Conservation (phyloP, 2,888 invertebrate genomes). For the Tortricodes alternella region DNA sequence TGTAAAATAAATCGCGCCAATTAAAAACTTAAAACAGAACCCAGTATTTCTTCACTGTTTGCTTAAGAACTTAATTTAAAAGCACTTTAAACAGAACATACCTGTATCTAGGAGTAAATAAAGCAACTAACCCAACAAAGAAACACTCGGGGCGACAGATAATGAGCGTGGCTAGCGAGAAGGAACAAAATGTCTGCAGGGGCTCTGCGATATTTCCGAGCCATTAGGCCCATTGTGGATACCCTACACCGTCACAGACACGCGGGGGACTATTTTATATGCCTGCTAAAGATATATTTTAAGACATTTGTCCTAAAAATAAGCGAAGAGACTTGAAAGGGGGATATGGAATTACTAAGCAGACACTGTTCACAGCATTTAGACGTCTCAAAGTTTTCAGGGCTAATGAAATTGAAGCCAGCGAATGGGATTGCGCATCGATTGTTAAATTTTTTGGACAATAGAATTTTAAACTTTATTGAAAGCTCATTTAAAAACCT, state of each 20-base stretch:
- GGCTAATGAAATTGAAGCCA: too few relatives aligned
- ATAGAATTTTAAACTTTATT: too few relatives aligned
- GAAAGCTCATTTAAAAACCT: too few relatives aligned
- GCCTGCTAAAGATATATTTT: conserved; percentile 29
- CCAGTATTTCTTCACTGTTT: too few relatives aligned
- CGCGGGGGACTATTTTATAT: conserved; percentile 41
- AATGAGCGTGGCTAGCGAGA: conserved; percentile 74
- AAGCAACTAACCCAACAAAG: conserved; percentile 75
- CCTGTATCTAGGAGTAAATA: conserved; percentile 58
- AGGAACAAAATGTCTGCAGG: conserved; percentile 73
- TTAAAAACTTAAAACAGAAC: background rate
- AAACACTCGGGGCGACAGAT: conserved; percentile 71
- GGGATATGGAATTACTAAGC: background rate
- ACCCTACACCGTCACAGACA: conserved; percentile 69
- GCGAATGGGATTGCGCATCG: too few relatives aligned
- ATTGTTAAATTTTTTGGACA: too few relatives aligned
- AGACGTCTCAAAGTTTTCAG: too few relatives aligned
- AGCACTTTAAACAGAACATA: conserved; percentile 22
- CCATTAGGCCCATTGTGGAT: conserved; percentile 78
- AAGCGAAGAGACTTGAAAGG: conserved; percentile 16
- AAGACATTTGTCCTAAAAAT: conserved; percentile 26
- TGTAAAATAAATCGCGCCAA: too few relatives aligned
- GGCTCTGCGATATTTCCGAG: conserved; percentile 72
- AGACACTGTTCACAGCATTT: too few relatives aligned
- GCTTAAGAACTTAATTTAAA: conserved; percentile 12